Evolutionary conservation across 2,797 vertebrate genomes (phyloP).

Genomic region (Aselliscus stoliczkanus): DNA sequence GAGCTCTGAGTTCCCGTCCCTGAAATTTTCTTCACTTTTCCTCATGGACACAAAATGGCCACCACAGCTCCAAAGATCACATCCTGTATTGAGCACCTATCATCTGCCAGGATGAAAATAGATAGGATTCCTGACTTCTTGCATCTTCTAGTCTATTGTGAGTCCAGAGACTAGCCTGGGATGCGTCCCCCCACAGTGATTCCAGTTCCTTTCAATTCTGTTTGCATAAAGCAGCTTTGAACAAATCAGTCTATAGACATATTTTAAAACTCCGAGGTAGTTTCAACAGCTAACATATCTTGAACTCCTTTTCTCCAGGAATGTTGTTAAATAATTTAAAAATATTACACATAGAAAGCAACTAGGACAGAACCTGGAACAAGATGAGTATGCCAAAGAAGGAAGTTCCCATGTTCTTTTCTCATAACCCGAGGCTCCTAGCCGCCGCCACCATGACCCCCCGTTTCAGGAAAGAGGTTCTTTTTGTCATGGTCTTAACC

Average conservation of each 20-base stretch:
- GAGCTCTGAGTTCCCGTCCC: not conserved
- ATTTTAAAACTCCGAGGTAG: not conserved
- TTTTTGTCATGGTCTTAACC: not conserved
- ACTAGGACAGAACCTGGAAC: not conserved
- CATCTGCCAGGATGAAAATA: not conserved
- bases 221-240: not conserved
- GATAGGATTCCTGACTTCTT: not conserved
- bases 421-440: not conserved
- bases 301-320: not conserved
- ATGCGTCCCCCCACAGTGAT: accelerated
- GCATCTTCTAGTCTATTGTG: accelerated
- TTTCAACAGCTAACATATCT: not conserved
- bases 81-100: not conserved
- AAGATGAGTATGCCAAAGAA: not conserved
- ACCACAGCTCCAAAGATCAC: not conserved
- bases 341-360: not conserved
- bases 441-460: too few species aligned
- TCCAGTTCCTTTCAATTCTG: not conserved
- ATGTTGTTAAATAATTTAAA: not conserved
- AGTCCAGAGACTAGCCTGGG: not conserved
- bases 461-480: not conserved
- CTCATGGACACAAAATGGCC: slow-evolving; percentile 2
- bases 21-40: not conserved
- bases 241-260: not conserved
- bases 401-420: not conserved